Evolutionary conservation across 2,797 vertebrate species (phyloP).

Genomic region (Okamejei kenojei): DNA sequence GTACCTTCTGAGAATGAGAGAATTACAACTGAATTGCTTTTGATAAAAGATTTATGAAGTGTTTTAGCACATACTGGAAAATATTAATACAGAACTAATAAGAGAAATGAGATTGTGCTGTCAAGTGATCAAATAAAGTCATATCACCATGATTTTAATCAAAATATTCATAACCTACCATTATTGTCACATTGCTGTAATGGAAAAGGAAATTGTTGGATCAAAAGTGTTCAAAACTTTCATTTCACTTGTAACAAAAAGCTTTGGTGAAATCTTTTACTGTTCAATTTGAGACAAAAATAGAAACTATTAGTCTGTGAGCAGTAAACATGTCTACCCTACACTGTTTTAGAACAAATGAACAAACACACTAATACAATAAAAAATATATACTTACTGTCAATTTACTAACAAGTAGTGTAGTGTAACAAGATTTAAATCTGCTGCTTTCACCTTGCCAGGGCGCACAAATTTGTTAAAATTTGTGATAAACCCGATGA

Average conservation of each 20-base stretch:
- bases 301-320: neutral
- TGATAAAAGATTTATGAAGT: conserved; percentile 36
- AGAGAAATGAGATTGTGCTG: conserved; percentile 9
- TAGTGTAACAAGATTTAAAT: too few relatives aligned
- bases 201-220: neutral
- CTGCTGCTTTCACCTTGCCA: too few relatives aligned
- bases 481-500: too few relatives aligned
- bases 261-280: neutral
- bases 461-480: too few relatives aligned
- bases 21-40: conserved; percentile 23
- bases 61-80: neutral
- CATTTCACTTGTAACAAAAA: neutral
- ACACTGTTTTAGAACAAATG: neutral
- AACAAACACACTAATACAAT: neutral
- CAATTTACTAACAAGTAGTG: too few relatives aligned
- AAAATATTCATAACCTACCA: conserved; percentile 15
- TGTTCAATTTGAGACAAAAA: neutral
- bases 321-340: neutral
- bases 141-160: neutral
- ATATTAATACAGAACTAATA: conserved; percentile 18
- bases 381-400: neutral
- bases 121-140: conserved; percentile 5
- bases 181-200: neutral
- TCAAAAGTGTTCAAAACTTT: neutral
- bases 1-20: conserved; percentile 19